These are phyloP conservation scores for Callithrix jacchus DNA, from an alignment of 2,113 vertebrate species.

Conservation along the genomic window DNA sequence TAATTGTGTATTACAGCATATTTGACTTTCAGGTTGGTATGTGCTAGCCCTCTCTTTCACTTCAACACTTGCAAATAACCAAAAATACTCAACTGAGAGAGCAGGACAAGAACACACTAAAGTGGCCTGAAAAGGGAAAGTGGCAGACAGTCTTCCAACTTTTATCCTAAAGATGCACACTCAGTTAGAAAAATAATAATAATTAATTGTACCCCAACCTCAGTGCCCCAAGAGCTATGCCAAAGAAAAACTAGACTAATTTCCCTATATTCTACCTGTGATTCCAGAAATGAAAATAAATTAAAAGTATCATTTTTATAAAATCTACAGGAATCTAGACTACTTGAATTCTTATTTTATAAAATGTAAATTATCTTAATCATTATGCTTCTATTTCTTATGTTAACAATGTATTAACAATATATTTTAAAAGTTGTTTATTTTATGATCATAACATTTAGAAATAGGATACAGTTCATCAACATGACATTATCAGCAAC, in stretches of 20 bases:
- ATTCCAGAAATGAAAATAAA: constrained; percentile 32
- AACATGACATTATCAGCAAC: constrained; percentile 1
- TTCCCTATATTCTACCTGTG: not conserved
- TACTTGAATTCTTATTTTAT: not conserved
- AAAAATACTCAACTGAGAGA: constrained; percentile 4
- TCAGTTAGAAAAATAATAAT: not conserved
- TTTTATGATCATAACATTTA: constrained; percentile 2
- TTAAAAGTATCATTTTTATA: not conserved
- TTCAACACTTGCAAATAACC: not conserved
- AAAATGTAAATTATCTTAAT: constrained; percentile 10
- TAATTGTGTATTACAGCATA: not conserved
- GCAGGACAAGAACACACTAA: not conserved
- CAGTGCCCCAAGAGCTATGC: not conserved
- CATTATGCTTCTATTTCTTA: not conserved
- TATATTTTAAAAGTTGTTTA: constrained; percentile 7
- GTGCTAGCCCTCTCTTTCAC: not conserved
- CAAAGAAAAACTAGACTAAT: not conserved
- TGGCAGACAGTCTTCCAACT: not conserved
- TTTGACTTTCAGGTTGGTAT: not conserved
- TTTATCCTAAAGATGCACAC: not conserved
- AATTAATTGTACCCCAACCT: not conserved
- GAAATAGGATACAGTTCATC: not conserved
- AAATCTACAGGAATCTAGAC: not conserved
- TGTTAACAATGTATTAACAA: not conserved
- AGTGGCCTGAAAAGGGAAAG: not conserved